Conservation (phyloP, 2,888 invertebrate species). For the Pandemis corylana region DNA sequence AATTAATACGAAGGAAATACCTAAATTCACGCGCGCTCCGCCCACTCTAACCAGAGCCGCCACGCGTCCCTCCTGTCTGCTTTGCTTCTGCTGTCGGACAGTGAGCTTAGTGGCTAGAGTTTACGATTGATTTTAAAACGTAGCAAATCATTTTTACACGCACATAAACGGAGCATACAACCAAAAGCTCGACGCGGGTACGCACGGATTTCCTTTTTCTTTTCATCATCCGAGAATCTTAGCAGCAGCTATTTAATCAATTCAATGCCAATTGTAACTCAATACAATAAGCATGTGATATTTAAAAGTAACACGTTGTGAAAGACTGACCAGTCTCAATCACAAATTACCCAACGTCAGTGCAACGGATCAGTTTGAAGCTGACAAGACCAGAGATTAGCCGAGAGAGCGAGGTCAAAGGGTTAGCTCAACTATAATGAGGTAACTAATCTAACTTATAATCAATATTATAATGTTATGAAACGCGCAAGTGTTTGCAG, state of each 20-base stretch:
- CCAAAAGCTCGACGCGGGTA: no score
- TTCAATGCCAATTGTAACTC: slow-evolving; percentile 24
- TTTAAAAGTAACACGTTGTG: slow-evolving; percentile 24
- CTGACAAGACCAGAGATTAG: slow-evolving; percentile 45
- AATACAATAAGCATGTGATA: slow-evolving; percentile 10
- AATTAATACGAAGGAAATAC: no score
- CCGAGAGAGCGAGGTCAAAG: slow-evolving; percentile 30
- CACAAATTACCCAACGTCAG: slow-evolving; percentile 43
- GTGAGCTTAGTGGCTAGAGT: no score
- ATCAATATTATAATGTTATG: slow-evolving; percentile 28
- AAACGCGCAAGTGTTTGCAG: background rate
- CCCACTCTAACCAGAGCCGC: no score
- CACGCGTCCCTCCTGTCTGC: no score
- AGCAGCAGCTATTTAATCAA: background rate
- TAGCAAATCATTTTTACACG: no score
- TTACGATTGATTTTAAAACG: no score
- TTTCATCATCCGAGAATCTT: background rate
- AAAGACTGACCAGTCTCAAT: slow-evolving; percentile 40
- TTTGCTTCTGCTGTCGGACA: no score
- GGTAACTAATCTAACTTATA: slow-evolving; percentile 40
- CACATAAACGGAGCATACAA: no score
- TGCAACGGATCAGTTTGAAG: slow-evolving; percentile 37
- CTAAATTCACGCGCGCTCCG: no score
- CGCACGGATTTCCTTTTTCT: no score
- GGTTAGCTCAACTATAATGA: slow-evolving; percentile 39